A percentile compares a stretch with the other conserved stretches of the same genome.
Conservation (phyloP, 2,888 invertebrate genomes). For the Leptinotarsa rubiginosa region DNA sequence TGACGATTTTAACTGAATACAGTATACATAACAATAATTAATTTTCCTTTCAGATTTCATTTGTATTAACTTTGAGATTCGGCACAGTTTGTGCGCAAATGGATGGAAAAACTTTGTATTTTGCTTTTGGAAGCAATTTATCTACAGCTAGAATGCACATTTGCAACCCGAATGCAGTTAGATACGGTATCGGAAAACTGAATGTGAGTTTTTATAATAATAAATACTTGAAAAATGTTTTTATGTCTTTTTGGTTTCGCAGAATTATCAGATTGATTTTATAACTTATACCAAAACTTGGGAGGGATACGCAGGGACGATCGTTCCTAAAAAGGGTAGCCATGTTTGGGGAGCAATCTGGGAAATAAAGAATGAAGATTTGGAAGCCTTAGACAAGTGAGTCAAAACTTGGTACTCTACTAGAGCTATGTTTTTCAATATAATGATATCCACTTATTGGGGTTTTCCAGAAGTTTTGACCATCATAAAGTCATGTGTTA, state of each 20-base stretch:
- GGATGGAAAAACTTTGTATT: slow-evolving; percentile 77
- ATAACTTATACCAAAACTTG: slow-evolving; percentile 75
- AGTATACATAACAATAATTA: too few relatives aligned
- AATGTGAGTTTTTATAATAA: slow-evolving; percentile 65
- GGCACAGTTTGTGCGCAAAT: not conserved
- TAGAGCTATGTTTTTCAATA: too few relatives aligned
- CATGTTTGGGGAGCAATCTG: slow-evolving; percentile 85
- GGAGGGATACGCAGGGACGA: slow-evolving; percentile 88
- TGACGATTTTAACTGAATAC: too few relatives aligned
- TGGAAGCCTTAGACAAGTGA: slow-evolving; percentile 78
- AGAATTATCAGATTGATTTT: slow-evolving; percentile 80
- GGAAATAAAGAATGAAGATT: slow-evolving; percentile 75
- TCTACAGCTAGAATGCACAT: slow-evolving; percentile 82
- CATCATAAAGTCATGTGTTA: too few relatives aligned
- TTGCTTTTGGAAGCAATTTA: slow-evolving; percentile 92
- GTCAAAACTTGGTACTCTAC: slow-evolving; percentile 35
- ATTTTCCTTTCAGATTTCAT: slow-evolving; percentile 2
- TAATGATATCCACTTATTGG: too few relatives aligned
- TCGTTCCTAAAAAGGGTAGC: slow-evolving; percentile 72
- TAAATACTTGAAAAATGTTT: not conserved
- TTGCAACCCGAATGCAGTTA: slow-evolving; percentile 81
- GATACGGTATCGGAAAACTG: slow-evolving; percentile 77
- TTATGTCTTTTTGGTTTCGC: slow-evolving; percentile 39
- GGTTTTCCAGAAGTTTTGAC: too few relatives aligned
- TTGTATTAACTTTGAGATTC: not conserved